Conservation (phyloP, 2,888 invertebrate species). For the Cerastoderma edule region DNA sequence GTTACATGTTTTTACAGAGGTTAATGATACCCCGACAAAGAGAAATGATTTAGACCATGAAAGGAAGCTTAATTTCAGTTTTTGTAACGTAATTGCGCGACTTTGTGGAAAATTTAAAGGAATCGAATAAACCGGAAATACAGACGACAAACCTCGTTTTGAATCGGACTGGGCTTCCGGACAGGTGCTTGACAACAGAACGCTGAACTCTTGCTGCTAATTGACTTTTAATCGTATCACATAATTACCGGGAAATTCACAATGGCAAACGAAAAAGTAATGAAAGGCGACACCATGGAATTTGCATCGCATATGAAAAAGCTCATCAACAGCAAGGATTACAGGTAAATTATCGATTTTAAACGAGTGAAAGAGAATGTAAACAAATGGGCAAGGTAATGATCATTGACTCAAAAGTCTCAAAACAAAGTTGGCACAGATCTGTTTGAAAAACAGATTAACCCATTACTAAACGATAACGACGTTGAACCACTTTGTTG, state of each 20-base stretch:
- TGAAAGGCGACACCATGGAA: constrained; percentile 76
- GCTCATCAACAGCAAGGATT: constrained; percentile 79
- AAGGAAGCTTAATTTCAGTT: too few species aligned
- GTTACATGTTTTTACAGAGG: too few species aligned
- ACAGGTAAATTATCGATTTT: constrained; percentile 69
- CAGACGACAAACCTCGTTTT: neutral
- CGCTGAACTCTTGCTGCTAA: constrained; percentile 16
- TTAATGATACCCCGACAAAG: too few species aligned
- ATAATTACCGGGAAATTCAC: neutral
- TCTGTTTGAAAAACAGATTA: too few species aligned
- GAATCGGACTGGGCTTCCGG: constrained; percentile 23
- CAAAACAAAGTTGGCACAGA: too few species aligned
- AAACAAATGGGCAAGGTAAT: neutral
- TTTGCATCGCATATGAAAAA: constrained; percentile 81
- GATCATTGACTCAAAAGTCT: too few species aligned
- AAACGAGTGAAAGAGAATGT: too few species aligned
- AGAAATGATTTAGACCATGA: too few species aligned
- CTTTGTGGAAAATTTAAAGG: too few species aligned
- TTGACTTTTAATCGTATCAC: neutral
- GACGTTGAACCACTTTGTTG: too few species aligned
- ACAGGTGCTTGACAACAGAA: constrained; percentile 65
- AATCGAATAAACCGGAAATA: constrained; percentile 12
- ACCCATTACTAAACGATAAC: too few species aligned
- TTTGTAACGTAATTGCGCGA: too few species aligned
- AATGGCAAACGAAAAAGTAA: constrained; percentile 72